phyloP scores from a whole-genome alignment of 2,797 vertebrate genomes.

The Catostomus latipinnis region DNA sequence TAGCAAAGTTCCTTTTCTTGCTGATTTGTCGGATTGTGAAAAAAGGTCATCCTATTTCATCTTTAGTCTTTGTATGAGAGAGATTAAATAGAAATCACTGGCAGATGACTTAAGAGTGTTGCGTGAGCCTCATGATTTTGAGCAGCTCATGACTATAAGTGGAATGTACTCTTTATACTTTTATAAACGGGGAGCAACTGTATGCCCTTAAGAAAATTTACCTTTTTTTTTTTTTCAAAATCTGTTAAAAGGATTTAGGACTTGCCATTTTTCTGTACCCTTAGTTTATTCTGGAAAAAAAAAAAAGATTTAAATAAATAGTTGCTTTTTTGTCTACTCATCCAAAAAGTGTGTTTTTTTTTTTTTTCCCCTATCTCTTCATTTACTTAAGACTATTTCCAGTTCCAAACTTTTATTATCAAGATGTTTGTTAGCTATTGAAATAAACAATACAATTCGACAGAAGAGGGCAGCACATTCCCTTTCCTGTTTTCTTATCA shows the following conservation, averaged over 20 bases:
- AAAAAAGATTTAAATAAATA: too few species aligned
- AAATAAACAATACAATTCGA: constrained; percentile 79
- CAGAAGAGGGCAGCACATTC: constrained; percentile 22
- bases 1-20: constrained; percentile 18
- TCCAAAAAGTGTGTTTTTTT: constrained; percentile 4
- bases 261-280: not conserved
- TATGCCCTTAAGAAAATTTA: not conserved
- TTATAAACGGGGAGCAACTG: constrained; percentile 16
- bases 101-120: not conserved
- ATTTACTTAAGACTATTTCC: constrained; percentile 70
- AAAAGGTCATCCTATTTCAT: not conserved
- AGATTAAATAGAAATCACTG: not conserved
- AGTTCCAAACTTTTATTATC: constrained; percentile 65
- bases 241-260: not conserved
- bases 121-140: constrained; percentile 26
- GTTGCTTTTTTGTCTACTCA: constrained; percentile 13
- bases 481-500: not conserved
- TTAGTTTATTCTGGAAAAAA: not conserved
- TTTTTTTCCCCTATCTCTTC: not conserved
- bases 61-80: constrained; percentile 9
- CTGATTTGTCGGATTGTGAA: constrained; percentile 7
- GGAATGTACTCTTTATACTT: constrained; percentile 44
- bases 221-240: not conserved
- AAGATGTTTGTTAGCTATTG: constrained; percentile 81
- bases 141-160: constrained; percentile 16